Evolutionary conservation across 2,113 vertebrate species (phyloP).

Genomic region (Ictidomys tridecemlineatus): DNA sequence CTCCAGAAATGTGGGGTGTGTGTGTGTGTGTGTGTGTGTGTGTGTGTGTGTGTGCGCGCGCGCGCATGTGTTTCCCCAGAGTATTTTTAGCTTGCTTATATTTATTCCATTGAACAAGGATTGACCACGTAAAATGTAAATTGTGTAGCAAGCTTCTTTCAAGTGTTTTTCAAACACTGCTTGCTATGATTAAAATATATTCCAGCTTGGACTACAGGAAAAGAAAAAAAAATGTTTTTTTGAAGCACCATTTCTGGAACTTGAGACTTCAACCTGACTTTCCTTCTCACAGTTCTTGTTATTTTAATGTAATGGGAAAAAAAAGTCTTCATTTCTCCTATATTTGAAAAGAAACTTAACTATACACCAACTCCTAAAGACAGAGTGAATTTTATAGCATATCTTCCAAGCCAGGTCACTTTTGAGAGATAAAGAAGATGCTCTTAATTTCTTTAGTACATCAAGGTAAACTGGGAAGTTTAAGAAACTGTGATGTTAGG

Average conservation of each 20-base stretch:
- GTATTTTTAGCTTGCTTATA: conserved; percentile 24
- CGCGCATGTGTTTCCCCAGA: background rate
- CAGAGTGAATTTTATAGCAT: background rate
- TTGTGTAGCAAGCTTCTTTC: conserved; percentile 13
- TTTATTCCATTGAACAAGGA: background rate
- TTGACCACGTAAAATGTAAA: conserved; percentile 55
- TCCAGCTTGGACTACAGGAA: background rate
- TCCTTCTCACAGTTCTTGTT: conserved; percentile 17
- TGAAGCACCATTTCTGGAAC: conserved; percentile 51
- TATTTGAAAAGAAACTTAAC: conserved; percentile 56
- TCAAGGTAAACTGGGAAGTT: background rate
- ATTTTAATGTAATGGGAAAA: background rate
- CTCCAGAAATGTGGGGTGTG: conserved; percentile 40
- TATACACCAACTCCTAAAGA: background rate
- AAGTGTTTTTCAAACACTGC: conserved; percentile 40
- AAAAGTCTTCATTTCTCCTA: background rate
- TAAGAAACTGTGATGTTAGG: background rate
- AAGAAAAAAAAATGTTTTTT: background rate
- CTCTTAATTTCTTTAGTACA: conserved; percentile 2
- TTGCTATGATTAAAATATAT: conserved; percentile 43
- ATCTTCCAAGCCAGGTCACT: background rate
- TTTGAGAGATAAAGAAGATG: background rate
- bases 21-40: background rate
- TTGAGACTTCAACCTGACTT: background rate
- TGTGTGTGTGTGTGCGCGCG: background rate